Percentiles rank a stretch among this genome's conserved stretches.
Conservation (phyloP, 1,140 invertebrate species). For the Lepidurus couesii region DNA sequence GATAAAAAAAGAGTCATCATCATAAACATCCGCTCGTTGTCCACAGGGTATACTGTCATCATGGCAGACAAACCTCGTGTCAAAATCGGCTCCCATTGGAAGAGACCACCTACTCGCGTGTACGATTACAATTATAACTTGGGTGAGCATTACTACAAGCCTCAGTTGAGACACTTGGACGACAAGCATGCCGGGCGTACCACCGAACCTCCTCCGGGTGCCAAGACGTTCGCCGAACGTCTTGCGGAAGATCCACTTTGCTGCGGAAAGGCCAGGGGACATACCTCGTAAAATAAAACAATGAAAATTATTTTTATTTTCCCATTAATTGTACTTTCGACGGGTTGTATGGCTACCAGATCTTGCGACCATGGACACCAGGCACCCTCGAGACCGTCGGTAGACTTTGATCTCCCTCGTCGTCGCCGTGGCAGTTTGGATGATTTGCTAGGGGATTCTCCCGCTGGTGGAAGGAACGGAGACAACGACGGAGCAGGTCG, state of each 20-base stretch:
- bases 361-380: neutral
- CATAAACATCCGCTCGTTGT: neutral
- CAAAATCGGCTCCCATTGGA: conserved; percentile 34
- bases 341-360: neutral
- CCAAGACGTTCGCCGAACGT: conserved; percentile 34
- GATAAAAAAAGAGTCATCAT: neutral
- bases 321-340: too few relatives aligned
- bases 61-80: conserved; percentile 31
- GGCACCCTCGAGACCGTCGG: neutral
- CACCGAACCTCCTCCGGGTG: conserved; percentile 28
- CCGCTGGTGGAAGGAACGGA: neutral
- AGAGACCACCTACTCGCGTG: conserved; percentile 42
- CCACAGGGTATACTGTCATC: neutral
- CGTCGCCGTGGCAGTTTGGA: conserved; percentile 24
- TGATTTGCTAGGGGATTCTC: conserved; percentile 16
- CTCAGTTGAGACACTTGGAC: conserved; percentile 37
- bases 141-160: conserved; percentile 37
- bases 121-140: conserved; percentile 38
- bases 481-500: conserved; percentile 27
- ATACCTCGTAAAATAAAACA: neutral
- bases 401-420: conserved; percentile 10
- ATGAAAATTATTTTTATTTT: neutral
- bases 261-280: conserved; percentile 28
- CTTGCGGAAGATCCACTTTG: conserved; percentile 32
- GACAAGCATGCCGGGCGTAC: conserved; percentile 30